These are phyloP conservation scores for Hydrolagus affinis DNA, from an alignment of 2,113 vertebrate species.

Conservation along the genomic window DNA sequence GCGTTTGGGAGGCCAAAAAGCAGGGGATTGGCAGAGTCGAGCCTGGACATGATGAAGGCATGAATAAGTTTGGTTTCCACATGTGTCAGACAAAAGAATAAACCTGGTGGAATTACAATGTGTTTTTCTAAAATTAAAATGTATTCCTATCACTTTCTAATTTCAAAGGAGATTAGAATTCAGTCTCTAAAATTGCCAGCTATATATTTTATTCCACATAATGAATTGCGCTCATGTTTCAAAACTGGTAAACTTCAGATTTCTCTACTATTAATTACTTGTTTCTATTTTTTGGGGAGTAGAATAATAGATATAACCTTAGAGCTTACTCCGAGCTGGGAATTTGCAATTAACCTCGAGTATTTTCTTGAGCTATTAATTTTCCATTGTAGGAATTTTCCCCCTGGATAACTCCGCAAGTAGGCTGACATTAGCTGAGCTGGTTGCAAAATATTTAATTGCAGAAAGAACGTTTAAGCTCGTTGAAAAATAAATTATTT, in stretches of 20 bases:
- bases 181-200: background rate
- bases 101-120: background rate
- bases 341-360: background rate
- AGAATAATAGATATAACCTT: background rate
- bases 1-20: too few relatives aligned
- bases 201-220: slow-evolving; percentile 8
- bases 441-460: background rate
- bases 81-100: background rate
- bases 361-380: background rate
- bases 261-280: too few relatives aligned
- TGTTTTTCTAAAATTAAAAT: background rate
- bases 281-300: too few relatives aligned
- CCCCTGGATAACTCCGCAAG: background rate
- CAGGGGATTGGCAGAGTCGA: too few relatives aligned
- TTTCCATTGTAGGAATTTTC: background rate
- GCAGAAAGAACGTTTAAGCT: background rate
- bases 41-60: too few relatives aligned
- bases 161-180: background rate
- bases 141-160: background rate
- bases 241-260: too few relatives aligned
- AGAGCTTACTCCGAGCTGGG: background rate
- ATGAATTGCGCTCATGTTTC: background rate
- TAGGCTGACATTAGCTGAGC: too few relatives aligned
- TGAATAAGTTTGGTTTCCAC: background rate
- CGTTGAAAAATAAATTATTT: too few relatives aligned